These are phyloP conservation scores for Gouania willdenowi DNA, from an alignment of 2,797 vertebrate genomes.

Conservation along the genomic window DNA sequence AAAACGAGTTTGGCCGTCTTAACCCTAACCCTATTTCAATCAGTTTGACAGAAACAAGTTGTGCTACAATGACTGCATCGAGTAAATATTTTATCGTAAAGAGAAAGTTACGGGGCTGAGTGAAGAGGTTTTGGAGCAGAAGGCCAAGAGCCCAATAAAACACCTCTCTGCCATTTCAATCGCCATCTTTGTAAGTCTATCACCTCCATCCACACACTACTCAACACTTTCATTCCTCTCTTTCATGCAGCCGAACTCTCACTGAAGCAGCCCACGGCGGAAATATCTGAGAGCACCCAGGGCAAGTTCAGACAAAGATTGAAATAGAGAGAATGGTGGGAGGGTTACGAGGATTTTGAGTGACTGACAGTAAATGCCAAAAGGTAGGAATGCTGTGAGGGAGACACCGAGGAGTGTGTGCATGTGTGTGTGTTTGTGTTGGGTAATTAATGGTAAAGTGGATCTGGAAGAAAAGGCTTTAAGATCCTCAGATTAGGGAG, in stretches of 20 bases:
- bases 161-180: slow-evolving; percentile 23
- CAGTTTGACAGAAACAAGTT: no score
- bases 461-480: slow-evolving; percentile 12
- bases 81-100: no score
- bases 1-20: no score
- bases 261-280: slow-evolving; percentile 56
- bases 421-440: background rate
- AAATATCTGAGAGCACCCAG: slow-evolving; percentile 72
- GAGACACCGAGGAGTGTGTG: slow-evolving; percentile 27
- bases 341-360: slow-evolving; percentile 58
- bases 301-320: slow-evolving; percentile 73
- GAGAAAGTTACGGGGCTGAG: no score
- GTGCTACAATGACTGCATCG: no score
- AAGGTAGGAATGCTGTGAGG: slow-evolving; percentile 50
- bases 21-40: no score
- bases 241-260: slow-evolving; percentile 33
- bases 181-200: slow-evolving; percentile 34
- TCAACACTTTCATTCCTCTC: slow-evolving; percentile 44
- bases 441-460: slow-evolving; percentile 13
- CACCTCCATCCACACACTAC: slow-evolving; percentile 36
- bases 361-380: slow-evolving; percentile 66
- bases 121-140: background rate
- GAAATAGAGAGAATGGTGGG: slow-evolving; percentile 56
- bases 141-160: slow-evolving; percentile 1
- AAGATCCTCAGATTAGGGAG: background rate